Base-by-base conservation (phyloP, 2,113 vertebrate genomes). In the Phalacrocorax carbo region DNA sequence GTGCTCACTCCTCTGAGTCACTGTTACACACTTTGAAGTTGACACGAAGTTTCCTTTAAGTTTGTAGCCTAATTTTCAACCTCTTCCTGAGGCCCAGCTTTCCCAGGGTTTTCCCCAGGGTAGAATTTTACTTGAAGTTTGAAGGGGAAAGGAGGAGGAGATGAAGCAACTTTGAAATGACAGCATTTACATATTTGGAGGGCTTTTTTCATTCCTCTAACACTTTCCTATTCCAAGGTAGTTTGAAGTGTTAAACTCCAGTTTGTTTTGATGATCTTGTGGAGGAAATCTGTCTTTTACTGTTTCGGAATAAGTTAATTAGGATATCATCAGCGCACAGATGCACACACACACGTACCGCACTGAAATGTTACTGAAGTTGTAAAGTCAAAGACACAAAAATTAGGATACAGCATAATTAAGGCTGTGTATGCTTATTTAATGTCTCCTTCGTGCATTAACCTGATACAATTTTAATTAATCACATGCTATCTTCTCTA, bases 211-310 rank as follows among this genome's bases (percentile, higher is more conserved):
- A 82, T 86, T 93, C 81, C 48, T 91, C 52, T 79, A 49, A 81
- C 34, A 36, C 7, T 42, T 68, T 87, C 49, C 51, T 49, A 18
- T 73, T 83, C 65, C 57, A 46, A 91, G 25, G 46, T 83, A 72
- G 83, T 78, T 86, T 82, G 77, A 92, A 95, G 76, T 75, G 76
- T 79, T 88, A 86, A 94, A 86, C n/a, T 75, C 44, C 11, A 15
- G 49, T 78, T 90, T 78, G 55, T 73, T 93, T 86, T 88, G 76
- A 73, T 92, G 38, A 73, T 48, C 82, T 82, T 34, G 27, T 54
- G 42, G 36, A 86, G 23, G 52, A 93, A 83, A 71, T 61, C 11
- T 66, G 68, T 61, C 51, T 90, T 86, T 66, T 44, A 58, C 62
- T 92, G 20, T 65, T 86, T 81, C 1, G 3, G 62, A 73, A 10